Evolutionary conservation across 2,888 invertebrate genomes (phyloP).

Genomic region (Lycaena phlaeas): DNA sequence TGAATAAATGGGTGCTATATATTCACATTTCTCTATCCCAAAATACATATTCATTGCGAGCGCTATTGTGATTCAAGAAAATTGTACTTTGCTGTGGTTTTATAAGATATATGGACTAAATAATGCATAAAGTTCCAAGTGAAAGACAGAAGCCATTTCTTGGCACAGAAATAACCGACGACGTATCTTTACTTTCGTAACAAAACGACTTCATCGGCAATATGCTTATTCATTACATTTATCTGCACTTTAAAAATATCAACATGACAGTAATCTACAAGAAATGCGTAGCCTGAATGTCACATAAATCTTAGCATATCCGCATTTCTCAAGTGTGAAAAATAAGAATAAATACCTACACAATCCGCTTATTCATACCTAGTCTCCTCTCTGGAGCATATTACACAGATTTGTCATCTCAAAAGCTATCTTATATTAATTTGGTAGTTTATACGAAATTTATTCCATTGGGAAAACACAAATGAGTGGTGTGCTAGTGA

Average conservation of each 20-base stretch:
- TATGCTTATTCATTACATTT: conserved; percentile 6
- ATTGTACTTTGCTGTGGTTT: conserved; percentile 13
- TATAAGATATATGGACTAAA: conserved; percentile 12
- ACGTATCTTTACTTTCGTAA: conserved; percentile 10
- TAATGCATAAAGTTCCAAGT: conserved; percentile 13
- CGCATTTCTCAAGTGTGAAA: conserved; percentile 20
- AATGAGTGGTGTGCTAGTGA: conserved; percentile 68
- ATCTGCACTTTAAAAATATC: conserved; percentile 10
- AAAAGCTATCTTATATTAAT: conserved; percentile 45
- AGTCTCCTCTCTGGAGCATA: no score
- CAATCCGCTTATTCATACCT: background rate
- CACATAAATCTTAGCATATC: conserved; percentile 19
- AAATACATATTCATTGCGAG: conserved; percentile 9
- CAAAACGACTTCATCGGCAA: conserved; percentile 8
- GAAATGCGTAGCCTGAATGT: conserved; percentile 7
- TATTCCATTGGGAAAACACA: conserved; percentile 62
- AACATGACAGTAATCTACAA: background rate
- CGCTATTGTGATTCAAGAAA: conserved; percentile 9
- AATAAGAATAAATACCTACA: conserved; percentile 17
- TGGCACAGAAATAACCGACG: conserved; percentile 14
- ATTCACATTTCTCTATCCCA: conserved; percentile 1
- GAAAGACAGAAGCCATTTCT: conserved; percentile 12
- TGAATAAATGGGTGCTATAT: background rate
- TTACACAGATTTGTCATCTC: background rate
- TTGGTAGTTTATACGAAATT: conserved; percentile 52